Conservation (phyloP, 1,140 invertebrate genomes). For the Neodiprion lecontei region DNA sequence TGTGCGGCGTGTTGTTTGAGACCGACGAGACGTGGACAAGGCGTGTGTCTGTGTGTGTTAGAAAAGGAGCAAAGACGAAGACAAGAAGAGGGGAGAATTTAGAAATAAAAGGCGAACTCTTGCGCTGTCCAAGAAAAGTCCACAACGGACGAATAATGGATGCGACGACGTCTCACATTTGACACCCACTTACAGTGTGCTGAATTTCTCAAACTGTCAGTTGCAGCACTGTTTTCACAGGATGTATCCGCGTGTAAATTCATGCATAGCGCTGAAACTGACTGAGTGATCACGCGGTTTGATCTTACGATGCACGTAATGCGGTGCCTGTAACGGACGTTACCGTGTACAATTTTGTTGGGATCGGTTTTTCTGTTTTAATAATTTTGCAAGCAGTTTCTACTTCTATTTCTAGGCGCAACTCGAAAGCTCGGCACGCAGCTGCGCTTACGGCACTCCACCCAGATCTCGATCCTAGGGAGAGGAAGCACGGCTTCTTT, state of each 20-base stretch:
- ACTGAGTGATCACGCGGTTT: too few relatives aligned
- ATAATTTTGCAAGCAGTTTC: too few relatives aligned
- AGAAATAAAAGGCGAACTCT: constrained; percentile 20
- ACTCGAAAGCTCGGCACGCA: too few relatives aligned
- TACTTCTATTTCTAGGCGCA: too few relatives aligned
- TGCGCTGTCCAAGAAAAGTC: not conserved
- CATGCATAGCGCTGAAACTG: too few relatives aligned
- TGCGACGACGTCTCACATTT: constrained; percentile 26
- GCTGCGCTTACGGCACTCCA: not conserved
- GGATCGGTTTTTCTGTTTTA: too few relatives aligned
- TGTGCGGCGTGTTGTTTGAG: constrained; percentile 40
- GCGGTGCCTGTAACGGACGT: too few relatives aligned
- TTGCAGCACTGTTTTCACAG: too few relatives aligned
- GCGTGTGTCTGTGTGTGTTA: constrained; percentile 9
- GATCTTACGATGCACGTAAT: too few relatives aligned
- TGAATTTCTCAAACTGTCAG: not conserved
- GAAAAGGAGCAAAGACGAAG: not conserved
- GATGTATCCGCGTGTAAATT: too few relatives aligned
- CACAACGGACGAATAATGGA: constrained; percentile 27
- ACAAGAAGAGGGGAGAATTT: not conserved
- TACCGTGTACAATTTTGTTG: too few relatives aligned
- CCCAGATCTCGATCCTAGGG: not conserved
- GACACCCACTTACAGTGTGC: constrained; percentile 17
- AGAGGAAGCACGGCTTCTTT: not conserved
- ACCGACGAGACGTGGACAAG: constrained; percentile 30